phyloP scores from a whole-genome alignment of 2,888 invertebrate genomes.

The Acanthosepion pharaonis region DNA sequence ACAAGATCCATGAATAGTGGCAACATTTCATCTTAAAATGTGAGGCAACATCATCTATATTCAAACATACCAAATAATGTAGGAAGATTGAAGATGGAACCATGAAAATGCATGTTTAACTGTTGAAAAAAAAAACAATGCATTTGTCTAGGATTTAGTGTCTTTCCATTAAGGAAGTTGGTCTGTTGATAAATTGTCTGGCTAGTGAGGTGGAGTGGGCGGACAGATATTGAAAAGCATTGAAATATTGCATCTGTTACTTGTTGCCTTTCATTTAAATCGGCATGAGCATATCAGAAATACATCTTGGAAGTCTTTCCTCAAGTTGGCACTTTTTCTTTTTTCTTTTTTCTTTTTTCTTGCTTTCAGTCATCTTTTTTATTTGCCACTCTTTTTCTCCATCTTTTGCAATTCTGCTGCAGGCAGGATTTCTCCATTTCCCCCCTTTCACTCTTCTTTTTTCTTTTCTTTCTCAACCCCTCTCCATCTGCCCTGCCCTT shows the following conservation, averaged over 20 bases:
- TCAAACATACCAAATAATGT: too few relatives aligned
- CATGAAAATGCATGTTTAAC: too few relatives aligned
- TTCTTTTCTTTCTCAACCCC: background rate
- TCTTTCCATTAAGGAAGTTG: background rate
- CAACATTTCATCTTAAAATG: too few relatives aligned
- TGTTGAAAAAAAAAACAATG: too few relatives aligned
- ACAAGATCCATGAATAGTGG: too few relatives aligned
- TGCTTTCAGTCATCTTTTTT: background rate
- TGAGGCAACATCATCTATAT: too few relatives aligned
- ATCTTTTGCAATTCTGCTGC: background rate
- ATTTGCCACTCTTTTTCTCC: background rate
- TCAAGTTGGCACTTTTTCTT: background rate
- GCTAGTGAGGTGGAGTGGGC: background rate
- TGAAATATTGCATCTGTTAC: background rate
- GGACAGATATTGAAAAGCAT: background rate
- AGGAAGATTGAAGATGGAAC: too few relatives aligned
- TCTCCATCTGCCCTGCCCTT: background rate
- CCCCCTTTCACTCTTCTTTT: background rate
- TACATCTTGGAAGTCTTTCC: background rate
- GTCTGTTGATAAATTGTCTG: background rate
- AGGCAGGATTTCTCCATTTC: background rate
- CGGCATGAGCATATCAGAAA: background rate
- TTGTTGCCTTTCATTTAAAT: background rate
- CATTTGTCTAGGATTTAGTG: background rate
- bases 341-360: background rate